These are phyloP conservation scores for Tetraneura akinire DNA, from an alignment of 1,140 invertebrate species.

Conservation along the genomic window DNA sequence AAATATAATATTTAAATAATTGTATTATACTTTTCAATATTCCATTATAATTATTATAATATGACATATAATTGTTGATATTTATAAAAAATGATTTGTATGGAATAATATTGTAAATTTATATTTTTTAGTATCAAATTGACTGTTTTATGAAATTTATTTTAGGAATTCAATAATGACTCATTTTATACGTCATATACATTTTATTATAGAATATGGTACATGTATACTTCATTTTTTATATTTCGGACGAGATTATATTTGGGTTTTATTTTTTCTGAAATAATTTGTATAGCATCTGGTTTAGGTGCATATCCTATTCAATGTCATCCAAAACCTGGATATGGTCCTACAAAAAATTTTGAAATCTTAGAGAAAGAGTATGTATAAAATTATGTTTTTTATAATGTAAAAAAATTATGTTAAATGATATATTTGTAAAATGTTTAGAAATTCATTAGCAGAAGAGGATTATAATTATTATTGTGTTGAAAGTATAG, in stretches of 20 bases:
- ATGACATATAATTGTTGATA: too few species aligned
- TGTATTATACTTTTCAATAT: too few species aligned
- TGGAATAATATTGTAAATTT: too few species aligned
- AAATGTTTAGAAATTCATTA: background rate
- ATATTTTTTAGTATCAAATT: too few species aligned
- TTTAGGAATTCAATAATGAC: conserved; percentile 71
- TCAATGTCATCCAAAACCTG: conserved; percentile 69
- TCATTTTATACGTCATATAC: conserved; percentile 69
- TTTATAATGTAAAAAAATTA: too few species aligned
- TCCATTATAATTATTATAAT: too few species aligned
- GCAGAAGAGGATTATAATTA: conserved; percentile 70
- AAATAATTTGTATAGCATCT: conserved; percentile 87
- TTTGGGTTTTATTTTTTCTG: conserved; percentile 83
- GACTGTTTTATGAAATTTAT: conserved; percentile 56
- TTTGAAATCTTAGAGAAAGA: conserved; percentile 49
- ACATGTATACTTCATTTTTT: conserved; percentile 84
- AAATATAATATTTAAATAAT: too few species aligned
- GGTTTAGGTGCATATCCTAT: conserved; percentile 89
- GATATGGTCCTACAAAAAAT: conserved; percentile 70
- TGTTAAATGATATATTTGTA: background rate
- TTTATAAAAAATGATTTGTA: too few species aligned
- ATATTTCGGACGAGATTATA: conserved; percentile 88
- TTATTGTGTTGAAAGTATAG: conserved; percentile 80
- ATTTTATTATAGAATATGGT: conserved; percentile 77
- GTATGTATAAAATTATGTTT: conserved; percentile 46